Percentiles rank a stretch among this genome's conserved stretches.
phyloP scores from a whole-genome alignment of 2,888 invertebrate genomes.

The Drosophila demipolita region DNA sequence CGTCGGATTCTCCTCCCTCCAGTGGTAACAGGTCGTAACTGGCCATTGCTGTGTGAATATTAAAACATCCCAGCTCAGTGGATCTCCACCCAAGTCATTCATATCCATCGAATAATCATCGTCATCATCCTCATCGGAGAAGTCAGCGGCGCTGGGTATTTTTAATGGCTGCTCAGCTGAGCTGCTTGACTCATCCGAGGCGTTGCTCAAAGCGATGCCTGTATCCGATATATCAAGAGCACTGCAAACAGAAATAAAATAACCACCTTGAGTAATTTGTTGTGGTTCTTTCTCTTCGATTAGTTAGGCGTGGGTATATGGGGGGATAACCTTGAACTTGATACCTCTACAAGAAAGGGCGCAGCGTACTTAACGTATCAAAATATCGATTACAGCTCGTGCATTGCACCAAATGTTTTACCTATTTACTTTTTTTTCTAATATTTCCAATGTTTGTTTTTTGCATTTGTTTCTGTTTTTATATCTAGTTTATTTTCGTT shows the following conservation, averaged over 20 bases:
- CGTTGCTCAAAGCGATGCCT: constrained; percentile 42
- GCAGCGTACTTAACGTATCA: constrained; percentile 14
- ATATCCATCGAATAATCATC: constrained; percentile 45
- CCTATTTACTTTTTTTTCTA: neutral
- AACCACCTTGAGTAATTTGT: constrained; percentile 26
- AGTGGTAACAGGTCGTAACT: constrained; percentile 89
- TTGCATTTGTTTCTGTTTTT: constrained; percentile 17
- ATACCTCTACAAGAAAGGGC: constrained; percentile 29
- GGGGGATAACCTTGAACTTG: constrained; percentile 71
- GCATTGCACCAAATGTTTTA: neutral
- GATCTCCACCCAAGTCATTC: constrained; percentile 16
- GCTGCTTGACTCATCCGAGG: constrained; percentile 60
- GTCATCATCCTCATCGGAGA: constrained; percentile 56
- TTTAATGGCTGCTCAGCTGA: constrained; percentile 57
- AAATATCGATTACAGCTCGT: constrained; percentile 45
- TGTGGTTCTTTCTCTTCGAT: constrained; percentile 4
- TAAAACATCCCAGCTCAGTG: constrained; percentile 89
- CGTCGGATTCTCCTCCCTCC: constrained; percentile 87
- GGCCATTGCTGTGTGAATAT: constrained; percentile 94
- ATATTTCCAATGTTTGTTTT: constrained; percentile 4
- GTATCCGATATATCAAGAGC: constrained; percentile 33
- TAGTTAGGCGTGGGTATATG: neutral
- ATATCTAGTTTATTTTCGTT: neutral
- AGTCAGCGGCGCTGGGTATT: constrained; percentile 46
- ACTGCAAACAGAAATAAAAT: constrained; percentile 35